These are phyloP conservation scores for Paratrypauchen microcephalus DNA, from an alignment of 2,797 vertebrate species.

Conservation along the genomic window DNA sequence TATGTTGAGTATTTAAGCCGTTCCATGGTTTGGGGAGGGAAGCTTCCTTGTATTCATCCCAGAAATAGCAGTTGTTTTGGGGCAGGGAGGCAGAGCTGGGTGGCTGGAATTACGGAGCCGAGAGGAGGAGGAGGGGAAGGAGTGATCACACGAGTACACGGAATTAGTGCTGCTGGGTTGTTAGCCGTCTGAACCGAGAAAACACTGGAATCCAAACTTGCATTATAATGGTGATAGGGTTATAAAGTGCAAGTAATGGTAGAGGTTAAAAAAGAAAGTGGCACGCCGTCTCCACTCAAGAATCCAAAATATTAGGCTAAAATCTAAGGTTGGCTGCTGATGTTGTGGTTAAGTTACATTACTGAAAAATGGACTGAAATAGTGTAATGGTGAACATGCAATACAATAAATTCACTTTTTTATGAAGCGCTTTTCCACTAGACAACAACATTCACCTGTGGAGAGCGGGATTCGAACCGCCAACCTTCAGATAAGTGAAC, in stretches of 20 bases:
- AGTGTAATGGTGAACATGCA: background rate
- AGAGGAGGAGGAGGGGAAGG: constrained; percentile 52
- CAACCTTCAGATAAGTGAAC: too few species aligned
- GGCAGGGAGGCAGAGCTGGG: constrained; percentile 84
- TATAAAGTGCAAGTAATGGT: constrained; percentile 38
- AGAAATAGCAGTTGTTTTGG: constrained; percentile 90
- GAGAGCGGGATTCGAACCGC: too few species aligned
- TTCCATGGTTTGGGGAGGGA: constrained; percentile 81
- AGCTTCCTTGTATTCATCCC: constrained; percentile 88
- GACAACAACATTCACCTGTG: too few species aligned
- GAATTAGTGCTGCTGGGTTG: constrained; percentile 70
- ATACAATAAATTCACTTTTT: background rate
- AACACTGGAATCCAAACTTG: constrained; percentile 36
- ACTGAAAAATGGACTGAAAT: background rate
- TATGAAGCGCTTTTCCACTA: background rate
- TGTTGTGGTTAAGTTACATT: background rate
- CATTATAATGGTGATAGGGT: constrained; percentile 39
- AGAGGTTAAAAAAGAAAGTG: constrained; percentile 30
- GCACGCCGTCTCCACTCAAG: background rate
- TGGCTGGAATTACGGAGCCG: constrained; percentile 72
- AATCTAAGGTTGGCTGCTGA: background rate
- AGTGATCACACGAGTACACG: constrained; percentile 68
- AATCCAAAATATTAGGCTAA: background rate
- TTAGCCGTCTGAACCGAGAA: constrained; percentile 52
- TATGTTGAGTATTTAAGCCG: constrained; percentile 69